A percentile compares a stretch with the other conserved stretches of the same genome.
Conservation (phyloP, 2,797 vertebrate species). For the Sebastes minor region DNA sequence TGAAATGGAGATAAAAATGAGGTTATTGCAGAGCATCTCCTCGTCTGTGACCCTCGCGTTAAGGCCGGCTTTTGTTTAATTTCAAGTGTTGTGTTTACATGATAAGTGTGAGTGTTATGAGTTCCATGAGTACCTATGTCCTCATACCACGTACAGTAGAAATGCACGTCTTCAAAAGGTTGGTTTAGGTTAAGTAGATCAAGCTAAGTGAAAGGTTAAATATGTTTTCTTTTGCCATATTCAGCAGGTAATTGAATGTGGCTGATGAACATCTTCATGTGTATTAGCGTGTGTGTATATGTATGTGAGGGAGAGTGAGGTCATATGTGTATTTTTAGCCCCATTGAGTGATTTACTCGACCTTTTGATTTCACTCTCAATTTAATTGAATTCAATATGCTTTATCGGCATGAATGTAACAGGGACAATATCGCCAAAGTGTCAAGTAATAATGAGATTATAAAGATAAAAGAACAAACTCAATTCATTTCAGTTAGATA, state of each 20-base stretch:
- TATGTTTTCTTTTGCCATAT: neutral
- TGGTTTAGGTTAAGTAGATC: neutral
- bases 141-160: neutral
- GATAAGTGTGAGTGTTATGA: neutral
- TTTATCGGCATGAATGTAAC: no score
- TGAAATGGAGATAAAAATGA: neutral
- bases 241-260: neutral
- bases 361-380: neutral
- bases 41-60: neutral
- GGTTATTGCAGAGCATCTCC: neutral
- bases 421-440: no score
- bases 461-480: no score
- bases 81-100: neutral
- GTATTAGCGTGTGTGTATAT: neutral
- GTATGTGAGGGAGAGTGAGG: neutral
- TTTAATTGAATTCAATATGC: neutral
- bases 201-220: neutral
- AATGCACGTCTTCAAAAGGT: neutral
- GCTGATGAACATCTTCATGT: neutral
- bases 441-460: no score
- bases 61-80: neutral
- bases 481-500: neutral
- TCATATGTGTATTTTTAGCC: neutral
- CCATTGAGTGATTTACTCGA: neutral
- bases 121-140: neutral